These are phyloP conservation scores for Acomys russatus DNA, from an alignment of 2,797 vertebrate genomes.

Conservation along the genomic window DNA sequence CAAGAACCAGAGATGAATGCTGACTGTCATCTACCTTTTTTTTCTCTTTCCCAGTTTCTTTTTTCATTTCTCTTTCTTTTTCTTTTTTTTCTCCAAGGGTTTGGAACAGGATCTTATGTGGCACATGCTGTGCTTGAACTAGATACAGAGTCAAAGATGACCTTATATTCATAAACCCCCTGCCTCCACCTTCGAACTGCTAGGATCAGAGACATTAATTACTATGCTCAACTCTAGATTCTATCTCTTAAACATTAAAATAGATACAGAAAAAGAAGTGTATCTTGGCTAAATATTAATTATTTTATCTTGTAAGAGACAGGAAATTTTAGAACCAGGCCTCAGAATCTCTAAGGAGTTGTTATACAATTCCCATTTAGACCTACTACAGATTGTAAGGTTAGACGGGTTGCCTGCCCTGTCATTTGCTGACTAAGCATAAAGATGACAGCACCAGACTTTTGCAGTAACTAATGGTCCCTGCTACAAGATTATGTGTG, in stretches of 20 bases:
- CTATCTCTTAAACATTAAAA: not conserved
- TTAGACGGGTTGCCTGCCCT: not conserved
- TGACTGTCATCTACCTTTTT: not conserved
- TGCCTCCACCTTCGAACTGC: not conserved
- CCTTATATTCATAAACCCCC: not conserved
- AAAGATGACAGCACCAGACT: not conserved
- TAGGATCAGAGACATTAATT: not conserved
- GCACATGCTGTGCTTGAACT: not conserved
- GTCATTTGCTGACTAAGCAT: not conserved
- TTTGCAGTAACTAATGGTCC: not conserved
- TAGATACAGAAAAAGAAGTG: not conserved
- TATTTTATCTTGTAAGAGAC: constrained; percentile 9
- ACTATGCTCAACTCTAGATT: not conserved
- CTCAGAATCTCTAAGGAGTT: not conserved
- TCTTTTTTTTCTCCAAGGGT: not conserved
- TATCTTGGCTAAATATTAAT: constrained; percentile 12
- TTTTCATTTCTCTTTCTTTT: not conserved
- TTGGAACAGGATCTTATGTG: not conserved
- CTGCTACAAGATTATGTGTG: not conserved
- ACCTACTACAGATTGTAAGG: not conserved
- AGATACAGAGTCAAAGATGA: not conserved
- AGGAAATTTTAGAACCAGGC: not conserved
- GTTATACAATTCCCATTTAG: not conserved
- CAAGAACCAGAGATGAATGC: not conserved
- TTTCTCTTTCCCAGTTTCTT: not conserved